A percentile compares a stretch with the other conserved stretches of the same genome.
Conservation (phyloP, 2,797 vertebrate genomes). For the Diplodus sargus region DNA sequence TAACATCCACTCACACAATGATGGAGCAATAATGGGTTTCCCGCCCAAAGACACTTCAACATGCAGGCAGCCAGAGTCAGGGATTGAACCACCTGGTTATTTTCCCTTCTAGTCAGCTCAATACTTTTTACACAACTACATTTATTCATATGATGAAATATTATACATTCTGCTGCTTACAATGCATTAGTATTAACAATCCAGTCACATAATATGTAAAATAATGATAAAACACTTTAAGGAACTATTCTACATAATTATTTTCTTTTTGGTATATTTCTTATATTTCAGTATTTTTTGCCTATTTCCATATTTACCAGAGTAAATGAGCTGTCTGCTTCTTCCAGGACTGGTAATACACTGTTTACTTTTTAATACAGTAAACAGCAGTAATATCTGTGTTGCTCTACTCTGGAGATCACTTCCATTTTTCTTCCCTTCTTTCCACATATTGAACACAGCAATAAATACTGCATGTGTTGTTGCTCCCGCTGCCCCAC, state of each 20-base stretch:
- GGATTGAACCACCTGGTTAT: too few relatives aligned
- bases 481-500: slow-evolving; percentile 54
- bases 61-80: too few relatives aligned
- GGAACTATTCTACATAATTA: not conserved
- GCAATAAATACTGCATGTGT: slow-evolving; percentile 72
- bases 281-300: not conserved
- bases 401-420: slow-evolving; percentile 32
- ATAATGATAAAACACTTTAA: not conserved
- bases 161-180: not conserved
- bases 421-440: slow-evolving; percentile 36
- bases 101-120: too few relatives aligned
- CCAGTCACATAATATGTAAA: not conserved
- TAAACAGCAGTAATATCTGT: slow-evolving; percentile 7
- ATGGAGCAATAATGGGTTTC: not conserved
- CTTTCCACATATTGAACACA: slow-evolving; percentile 48
- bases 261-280: not conserved
- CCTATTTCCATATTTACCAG: not conserved
- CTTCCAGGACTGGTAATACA: not conserved
- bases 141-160: not conserved
- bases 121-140: not conserved
- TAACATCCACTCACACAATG: too few relatives aligned
- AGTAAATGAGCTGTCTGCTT: not conserved
- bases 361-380: too few relatives aligned
- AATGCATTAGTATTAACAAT: not conserved
- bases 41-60: too few relatives aligned